Percentiles rank a stretch among this genome's conserved stretches.
These are phyloP conservation scores for Dasyornis broadbenti DNA, from an alignment of 2,113 vertebrate species.

Conservation along the genomic window DNA sequence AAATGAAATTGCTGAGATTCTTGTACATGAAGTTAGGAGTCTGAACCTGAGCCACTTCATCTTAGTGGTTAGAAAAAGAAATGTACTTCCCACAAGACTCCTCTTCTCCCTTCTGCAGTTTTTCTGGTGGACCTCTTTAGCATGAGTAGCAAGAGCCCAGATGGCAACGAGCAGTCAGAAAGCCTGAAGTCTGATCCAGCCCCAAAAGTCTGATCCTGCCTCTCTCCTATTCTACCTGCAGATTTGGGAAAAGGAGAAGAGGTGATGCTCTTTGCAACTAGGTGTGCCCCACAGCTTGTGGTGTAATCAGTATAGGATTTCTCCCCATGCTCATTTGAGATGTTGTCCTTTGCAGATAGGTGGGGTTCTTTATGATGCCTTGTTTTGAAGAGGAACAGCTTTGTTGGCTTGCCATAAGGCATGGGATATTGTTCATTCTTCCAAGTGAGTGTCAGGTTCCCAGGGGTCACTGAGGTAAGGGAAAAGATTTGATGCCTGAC, in stretches of 20 bases:
- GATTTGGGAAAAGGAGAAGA: neutral
- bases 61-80: neutral
- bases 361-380: neutral
- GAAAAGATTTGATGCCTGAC: neutral
- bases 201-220: neutral
- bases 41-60: neutral
- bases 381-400: neutral
- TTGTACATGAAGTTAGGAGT: neutral
- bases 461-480: neutral
- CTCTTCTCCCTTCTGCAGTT: neutral
- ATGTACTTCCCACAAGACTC: neutral
- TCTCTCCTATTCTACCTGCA: neutral
- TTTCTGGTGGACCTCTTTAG: neutral
- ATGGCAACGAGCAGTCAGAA: neutral
- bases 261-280: neutral
- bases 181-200: neutral
- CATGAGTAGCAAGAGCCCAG: neutral
- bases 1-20: neutral
- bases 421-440: neutral
- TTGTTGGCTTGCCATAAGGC: neutral
- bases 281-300: neutral
- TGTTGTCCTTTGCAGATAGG: neutral
- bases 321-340: accelerated
- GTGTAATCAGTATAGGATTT: neutral
- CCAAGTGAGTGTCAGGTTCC: neutral